Evolutionary conservation across 2,113 vertebrate species (phyloP), one percentile per base, ranked within the genome.

Genomic region (Mastomys coucha): DNA sequence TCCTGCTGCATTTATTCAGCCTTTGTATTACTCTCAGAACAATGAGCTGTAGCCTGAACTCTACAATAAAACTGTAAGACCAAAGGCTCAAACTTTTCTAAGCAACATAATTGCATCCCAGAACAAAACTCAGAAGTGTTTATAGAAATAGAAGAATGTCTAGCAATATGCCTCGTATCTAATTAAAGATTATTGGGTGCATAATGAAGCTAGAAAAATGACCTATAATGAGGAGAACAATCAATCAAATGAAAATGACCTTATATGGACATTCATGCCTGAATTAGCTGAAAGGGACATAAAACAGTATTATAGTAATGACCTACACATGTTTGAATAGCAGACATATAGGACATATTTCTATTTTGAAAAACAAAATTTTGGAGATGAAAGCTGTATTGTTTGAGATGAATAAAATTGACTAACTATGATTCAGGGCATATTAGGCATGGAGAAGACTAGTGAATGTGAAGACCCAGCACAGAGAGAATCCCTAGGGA

Each of bases 101-200:
- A 75, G n/a, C 63, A 93, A 80, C 31, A 8, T 82, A 82, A 89
- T 63, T 89, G 28, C 42, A 70, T 89, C 42, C 58, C 42, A 89
- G 77, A 82, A 78, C 36, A 96, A 89, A 89, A 69, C 51, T 65
- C 28, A 92, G 69, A 45, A 82, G n/a, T 75, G 49, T 69, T 91
- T 56, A 75, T 39, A 91, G 60, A 72, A 84, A 70, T 56, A 70
- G 36, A 76, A 73, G 56, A 78, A 82, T 88, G 78, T 73, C 9
- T 73, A 91, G 33, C 12, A 70, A 67, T 33, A n/a, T 94, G 58
- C 20, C 28, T 89, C 56, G 45, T 4, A 87, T 93, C 11, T 39
- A 80, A 49, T 96, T 85, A 91, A 87, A 90, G 28, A 84, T 84
- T 60, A 87, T 7, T 53, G 72, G 26, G 80, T 39, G 87, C 1